These are phyloP conservation scores for Pseudomyrmex gracilis DNA, from an alignment of 1,140 invertebrate species.

Conservation along the genomic window DNA sequence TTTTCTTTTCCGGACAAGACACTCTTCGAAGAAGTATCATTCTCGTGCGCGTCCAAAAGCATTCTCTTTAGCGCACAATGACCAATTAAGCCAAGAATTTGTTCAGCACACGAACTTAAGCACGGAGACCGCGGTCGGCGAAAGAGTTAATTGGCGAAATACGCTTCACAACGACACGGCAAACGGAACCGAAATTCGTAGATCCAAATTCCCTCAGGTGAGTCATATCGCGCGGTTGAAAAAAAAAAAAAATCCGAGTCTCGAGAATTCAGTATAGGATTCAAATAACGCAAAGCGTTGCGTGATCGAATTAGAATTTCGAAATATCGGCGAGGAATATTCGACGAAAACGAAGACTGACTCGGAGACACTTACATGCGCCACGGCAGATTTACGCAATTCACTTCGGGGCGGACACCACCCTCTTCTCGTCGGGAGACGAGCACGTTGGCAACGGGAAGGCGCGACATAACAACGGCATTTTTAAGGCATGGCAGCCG, in stretches of 20 bases:
- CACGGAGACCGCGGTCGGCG: background rate
- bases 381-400: conserved; percentile 75
- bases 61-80: background rate
- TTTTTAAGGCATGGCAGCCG: conserved; percentile 85
- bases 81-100: background rate
- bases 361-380: conserved; percentile 68
- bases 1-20: background rate
- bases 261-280: background rate
- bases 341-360: conserved; percentile 58
- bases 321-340: background rate
- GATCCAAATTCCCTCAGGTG: conserved; percentile 9
- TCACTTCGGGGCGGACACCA: conserved; percentile 80
- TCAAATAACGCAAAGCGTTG: background rate
- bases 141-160: conserved; percentile 29
- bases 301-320: conserved; percentile 15
- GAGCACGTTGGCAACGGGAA: conserved; percentile 84
- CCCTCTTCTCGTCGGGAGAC: conserved; percentile 69
- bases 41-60: conserved; percentile 9
- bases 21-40: conserved; percentile 71
- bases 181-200: background rate
- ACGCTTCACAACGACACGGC: background rate
- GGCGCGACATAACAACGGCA: conserved; percentile 82
- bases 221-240: too few relatives aligned
- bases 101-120: background rate
- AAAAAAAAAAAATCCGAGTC: background rate